These are phyloP conservation scores for Brienomyrus longianalis DNA, from an alignment of 2,113 vertebrate species.

Conservation along the genomic window DNA sequence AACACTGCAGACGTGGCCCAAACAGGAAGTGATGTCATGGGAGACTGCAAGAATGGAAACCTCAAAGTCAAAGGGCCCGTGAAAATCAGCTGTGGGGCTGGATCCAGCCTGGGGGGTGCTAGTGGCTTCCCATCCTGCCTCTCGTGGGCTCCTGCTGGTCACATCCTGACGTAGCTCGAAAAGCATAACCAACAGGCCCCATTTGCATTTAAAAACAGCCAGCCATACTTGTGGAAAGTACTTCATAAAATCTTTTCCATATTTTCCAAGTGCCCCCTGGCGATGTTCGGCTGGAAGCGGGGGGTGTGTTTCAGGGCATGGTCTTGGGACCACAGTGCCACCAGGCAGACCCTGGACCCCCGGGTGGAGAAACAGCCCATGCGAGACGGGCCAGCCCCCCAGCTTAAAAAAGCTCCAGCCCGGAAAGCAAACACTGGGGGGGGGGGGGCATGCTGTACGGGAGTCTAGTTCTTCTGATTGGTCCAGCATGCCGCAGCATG, in stretches of 20 bases:
- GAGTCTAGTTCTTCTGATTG: conserved; percentile 59
- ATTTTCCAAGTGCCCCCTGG: neutral
- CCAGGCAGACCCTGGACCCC: neutral
- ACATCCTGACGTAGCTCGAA: neutral
- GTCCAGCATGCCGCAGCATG: conserved; percentile 59
- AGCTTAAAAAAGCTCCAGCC: conserved; percentile 39
- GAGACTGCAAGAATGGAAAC: neutral
- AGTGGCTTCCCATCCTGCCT: neutral
- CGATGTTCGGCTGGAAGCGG: neutral
- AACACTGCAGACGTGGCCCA: neutral
- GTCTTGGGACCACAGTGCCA: neutral
- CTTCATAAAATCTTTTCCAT: neutral
- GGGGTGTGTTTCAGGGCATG: neutral
- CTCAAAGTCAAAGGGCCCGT: neutral
- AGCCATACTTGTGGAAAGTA: neutral
- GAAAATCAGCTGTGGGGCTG: neutral
- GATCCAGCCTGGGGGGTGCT: neutral
- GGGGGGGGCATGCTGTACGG: conserved; percentile 44
- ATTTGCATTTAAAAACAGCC: neutral
- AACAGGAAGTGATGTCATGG: neutral
- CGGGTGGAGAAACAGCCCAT: neutral
- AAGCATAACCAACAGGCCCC: neutral
- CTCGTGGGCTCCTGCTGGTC: neutral
- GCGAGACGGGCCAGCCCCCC: conserved; percentile 7
- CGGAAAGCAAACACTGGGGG: conserved; percentile 37